Evolutionary conservation across 2,797 vertebrate species (phyloP).

Genomic region (Rousettus madagascariensis): DNA sequence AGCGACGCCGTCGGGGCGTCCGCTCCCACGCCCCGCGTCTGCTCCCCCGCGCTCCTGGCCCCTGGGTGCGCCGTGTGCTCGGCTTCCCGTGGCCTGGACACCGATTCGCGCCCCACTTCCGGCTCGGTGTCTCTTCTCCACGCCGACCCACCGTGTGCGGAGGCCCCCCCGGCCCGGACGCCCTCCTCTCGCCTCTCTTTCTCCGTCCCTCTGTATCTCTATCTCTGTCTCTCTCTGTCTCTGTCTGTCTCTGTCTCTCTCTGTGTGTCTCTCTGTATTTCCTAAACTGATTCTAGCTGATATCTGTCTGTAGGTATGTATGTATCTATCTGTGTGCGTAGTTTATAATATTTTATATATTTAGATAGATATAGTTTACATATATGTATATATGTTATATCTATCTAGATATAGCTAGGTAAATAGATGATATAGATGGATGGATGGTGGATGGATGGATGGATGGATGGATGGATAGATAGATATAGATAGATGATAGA

Average conservation of each 20-base stretch:
- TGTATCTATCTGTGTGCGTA: background rate
- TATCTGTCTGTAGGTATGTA: background rate
- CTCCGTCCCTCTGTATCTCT: too few species aligned
- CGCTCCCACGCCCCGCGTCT: background rate
- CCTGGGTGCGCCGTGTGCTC: background rate
- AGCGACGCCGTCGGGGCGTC: too few species aligned
- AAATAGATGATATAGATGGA: background rate
- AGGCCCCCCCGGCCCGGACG: accelerated
- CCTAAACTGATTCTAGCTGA: background rate
- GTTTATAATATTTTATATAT: background rate
- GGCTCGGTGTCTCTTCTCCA: background rate
- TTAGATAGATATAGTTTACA: background rate
- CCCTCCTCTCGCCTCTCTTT: background rate
- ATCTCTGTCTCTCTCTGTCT: too few species aligned
- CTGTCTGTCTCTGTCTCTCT: too few species aligned
- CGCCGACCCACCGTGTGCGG: background rate
- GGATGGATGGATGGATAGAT: too few species aligned
- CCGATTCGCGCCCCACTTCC: background rate
- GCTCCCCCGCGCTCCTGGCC: background rate
- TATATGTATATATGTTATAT: background rate
- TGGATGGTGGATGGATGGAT: background rate
- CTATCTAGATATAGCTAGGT: background rate
- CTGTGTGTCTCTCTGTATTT: background rate
- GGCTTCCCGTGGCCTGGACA: background rate
- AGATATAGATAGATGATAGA: background rate